phyloP scores from a whole-genome alignment of 2,888 invertebrate genomes.

The Lasius fuliginosus region DNA sequence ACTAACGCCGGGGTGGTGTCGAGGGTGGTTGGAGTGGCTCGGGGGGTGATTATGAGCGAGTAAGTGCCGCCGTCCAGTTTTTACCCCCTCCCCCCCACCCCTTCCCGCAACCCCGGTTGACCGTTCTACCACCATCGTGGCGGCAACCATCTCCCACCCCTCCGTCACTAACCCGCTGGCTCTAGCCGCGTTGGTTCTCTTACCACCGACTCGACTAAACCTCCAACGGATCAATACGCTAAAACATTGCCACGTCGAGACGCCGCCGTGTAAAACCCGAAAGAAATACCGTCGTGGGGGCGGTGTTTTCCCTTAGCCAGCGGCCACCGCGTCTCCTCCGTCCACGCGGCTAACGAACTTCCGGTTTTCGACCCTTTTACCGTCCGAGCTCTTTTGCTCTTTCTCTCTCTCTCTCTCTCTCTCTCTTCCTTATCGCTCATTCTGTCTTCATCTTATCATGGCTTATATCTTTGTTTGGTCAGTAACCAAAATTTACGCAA shows the following conservation, averaged over 20 bases:
- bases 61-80: conserved; percentile 85
- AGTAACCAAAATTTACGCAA: conserved; percentile 54
- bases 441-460: conserved; percentile 14
- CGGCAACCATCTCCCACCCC: conserved; percentile 70
- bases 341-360: conserved; percentile 62
- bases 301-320: conserved; percentile 64
- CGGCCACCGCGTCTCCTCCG: conserved; percentile 49
- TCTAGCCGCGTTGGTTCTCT: conserved; percentile 64
- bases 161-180: conserved; percentile 58
- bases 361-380: conserved; percentile 41
- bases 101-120: conserved; percentile 61
- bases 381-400: not conserved
- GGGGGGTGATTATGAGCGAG: conserved; percentile 84
- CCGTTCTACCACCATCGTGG: conserved; percentile 70
- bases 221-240: conserved; percentile 85
- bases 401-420: conserved; percentile 8
- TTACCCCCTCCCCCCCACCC: conserved; percentile 71
- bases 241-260: conserved; percentile 85
- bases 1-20: conserved; percentile 70
- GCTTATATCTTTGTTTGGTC: conserved; percentile 42
- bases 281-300: conserved; percentile 72
- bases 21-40: conserved; percentile 71
- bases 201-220: conserved; percentile 79
- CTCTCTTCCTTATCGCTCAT: not conserved
- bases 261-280: conserved; percentile 80